Evolutionary conservation across 1,140 invertebrate species (phyloP).

Genomic region (Pygmarrhopalites habei): DNA sequence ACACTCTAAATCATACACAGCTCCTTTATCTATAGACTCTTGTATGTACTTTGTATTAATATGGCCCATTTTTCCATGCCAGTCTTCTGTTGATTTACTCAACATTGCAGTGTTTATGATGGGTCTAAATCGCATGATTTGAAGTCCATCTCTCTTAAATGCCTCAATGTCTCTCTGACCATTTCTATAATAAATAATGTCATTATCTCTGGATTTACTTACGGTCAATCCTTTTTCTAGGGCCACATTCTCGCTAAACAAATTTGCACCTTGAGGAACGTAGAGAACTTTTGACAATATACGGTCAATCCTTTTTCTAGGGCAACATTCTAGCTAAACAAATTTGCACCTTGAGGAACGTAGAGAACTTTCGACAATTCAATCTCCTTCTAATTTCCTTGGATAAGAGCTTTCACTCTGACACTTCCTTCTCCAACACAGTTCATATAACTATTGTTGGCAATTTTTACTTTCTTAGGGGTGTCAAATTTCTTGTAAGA

Average conservation of each 20-base stretch:
- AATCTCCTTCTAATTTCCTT: background rate
- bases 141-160: background rate
- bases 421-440: background rate
- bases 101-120: too few species aligned
- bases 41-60: background rate
- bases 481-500: background rate
- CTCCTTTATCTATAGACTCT: background rate
- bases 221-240: conserved; percentile 14
- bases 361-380: too few species aligned
- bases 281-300: conserved; percentile 9
- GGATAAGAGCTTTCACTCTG: background rate
- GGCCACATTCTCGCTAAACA: conserved; percentile 30
- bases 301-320: too few species aligned
- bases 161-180: background rate
- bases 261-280: conserved; percentile 18
- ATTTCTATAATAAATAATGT: background rate
- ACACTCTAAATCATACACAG: background rate
- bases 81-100: background rate
- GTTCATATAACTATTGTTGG: background rate
- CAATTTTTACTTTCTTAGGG: background rate
- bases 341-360: too few species aligned
- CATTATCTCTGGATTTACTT: background rate
- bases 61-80: background rate
- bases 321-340: too few species aligned
- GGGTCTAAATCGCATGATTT: conserved; percentile 3